phyloP scores from a whole-genome alignment of 2,888 invertebrate species.

The Chloroclysta siterata region DNA sequence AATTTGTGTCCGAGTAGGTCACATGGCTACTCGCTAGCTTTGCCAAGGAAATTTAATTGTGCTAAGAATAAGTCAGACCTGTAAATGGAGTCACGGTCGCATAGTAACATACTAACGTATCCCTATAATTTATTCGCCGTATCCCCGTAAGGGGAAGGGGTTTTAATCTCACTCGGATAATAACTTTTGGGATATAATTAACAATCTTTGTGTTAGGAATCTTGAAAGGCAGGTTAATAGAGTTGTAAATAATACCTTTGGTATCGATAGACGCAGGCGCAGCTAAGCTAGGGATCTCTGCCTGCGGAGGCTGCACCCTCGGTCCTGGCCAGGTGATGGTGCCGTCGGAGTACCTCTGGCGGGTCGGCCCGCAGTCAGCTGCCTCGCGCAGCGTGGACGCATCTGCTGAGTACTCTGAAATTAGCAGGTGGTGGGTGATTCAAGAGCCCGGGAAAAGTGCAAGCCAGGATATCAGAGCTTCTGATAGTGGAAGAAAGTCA shows the following conservation, averaged over 20 bases:
- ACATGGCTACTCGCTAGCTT: no score
- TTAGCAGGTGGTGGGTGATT: slow-evolving; percentile 21
- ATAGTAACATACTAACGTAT: no score
- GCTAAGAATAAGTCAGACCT: no score
- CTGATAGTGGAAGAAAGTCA: background rate
- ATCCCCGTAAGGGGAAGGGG: no score
- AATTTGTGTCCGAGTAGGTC: no score
- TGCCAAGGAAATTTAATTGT: no score
- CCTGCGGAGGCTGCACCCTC: slow-evolving; percentile 75
- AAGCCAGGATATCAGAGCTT: background rate
- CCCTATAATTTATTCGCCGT: no score
- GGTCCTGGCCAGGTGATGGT: slow-evolving; percentile 84
- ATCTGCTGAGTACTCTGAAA: slow-evolving; percentile 78
- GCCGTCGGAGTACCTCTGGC: slow-evolving; percentile 85
- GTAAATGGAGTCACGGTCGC: no score
- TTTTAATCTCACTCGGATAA: no score
- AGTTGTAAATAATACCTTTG: slow-evolving; percentile 68
- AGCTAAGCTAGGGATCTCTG: slow-evolving; percentile 73
- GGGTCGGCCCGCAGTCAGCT: slow-evolving; percentile 80
- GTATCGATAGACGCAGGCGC: slow-evolving; percentile 76
- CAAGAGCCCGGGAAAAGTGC: slow-evolving; percentile 31
- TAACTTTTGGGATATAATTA: no score
- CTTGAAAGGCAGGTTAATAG: background rate
- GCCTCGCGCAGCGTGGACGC: slow-evolving; percentile 77
- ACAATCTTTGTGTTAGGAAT: no score